These are phyloP conservation scores for Antedon mediterranea DNA, from an alignment of 53 echinoderm and acorn worm genomes.

Conservation along the genomic window DNA sequence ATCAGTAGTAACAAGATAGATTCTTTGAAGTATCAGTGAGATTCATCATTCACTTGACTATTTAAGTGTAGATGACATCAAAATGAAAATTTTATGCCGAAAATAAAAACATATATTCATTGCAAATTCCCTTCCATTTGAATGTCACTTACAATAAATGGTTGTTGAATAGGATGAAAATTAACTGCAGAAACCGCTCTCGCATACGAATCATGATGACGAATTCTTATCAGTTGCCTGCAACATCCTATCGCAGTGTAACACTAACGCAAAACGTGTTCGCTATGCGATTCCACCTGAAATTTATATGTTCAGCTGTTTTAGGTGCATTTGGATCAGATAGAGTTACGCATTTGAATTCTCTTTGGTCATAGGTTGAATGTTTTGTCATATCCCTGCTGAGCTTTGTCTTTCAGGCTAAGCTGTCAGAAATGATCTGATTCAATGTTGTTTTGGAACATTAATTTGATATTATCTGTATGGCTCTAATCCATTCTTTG, in stretches of 20 bases:
- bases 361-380: neutral
- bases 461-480: neutral
- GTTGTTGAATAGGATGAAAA: neutral
- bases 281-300: neutral
- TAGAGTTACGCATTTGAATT: neutral
- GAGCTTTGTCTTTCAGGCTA: neutral
- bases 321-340: neutral
- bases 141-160: neutral
- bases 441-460: neutral
- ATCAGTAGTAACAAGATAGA: too few relatives aligned
- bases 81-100: neutral
- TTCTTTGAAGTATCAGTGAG: too few relatives aligned
- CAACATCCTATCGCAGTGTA: neutral
- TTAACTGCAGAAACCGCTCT: neutral
- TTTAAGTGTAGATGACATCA: neutral
- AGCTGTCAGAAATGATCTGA: neutral
- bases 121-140: neutral
- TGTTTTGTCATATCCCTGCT: neutral
- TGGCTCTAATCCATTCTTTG: neutral
- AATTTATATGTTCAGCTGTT: neutral
- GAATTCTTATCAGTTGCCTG: neutral
- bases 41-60: neutral
- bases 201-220: neutral
- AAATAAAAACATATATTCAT: neutral
- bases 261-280: constrained; percentile 1